Conservation (phyloP, 2,113 vertebrate species). For the Rousettus leschenaultii region DNA sequence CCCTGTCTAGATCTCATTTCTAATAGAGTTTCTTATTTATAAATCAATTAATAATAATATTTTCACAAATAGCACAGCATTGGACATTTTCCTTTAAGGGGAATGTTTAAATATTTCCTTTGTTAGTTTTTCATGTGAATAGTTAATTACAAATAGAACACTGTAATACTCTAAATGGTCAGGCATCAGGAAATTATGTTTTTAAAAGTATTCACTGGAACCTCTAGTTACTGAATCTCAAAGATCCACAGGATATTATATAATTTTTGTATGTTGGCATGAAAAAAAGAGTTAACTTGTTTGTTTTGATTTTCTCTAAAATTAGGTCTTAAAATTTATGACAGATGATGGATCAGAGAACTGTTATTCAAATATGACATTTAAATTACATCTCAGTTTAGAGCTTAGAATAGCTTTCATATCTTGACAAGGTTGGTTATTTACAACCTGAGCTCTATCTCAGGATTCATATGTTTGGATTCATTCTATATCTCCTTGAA, state of each 20-base stretch:
- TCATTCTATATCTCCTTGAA: slow-evolving; percentile 61
- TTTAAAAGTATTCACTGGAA: not conserved
- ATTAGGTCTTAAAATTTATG: slow-evolving; percentile 35
- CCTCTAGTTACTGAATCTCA: not conserved
- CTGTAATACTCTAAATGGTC: not conserved
- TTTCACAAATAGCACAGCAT: not conserved
- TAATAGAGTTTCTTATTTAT: not conserved
- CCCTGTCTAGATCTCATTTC: not conserved
- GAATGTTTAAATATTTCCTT: not conserved
- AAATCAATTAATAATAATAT: not conserved
- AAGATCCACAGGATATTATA: not conserved
- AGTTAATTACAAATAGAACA: not conserved
- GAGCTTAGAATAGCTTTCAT: slow-evolving; percentile 36
- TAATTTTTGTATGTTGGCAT: not conserved
- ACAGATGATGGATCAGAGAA: slow-evolving; percentile 34
- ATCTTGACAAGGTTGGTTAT: slow-evolving; percentile 62
- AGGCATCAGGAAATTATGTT: not conserved
- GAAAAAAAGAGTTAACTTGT: slow-evolving; percentile 8
- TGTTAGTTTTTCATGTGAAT: not conserved
- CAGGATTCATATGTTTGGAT: slow-evolving; percentile 59
- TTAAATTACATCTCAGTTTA: slow-evolving; percentile 62
- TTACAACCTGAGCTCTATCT: slow-evolving; percentile 46
- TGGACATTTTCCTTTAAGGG: not conserved
- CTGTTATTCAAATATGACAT: slow-evolving; percentile 61
- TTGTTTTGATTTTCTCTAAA: slow-evolving; percentile 62